phyloP scores from a whole-genome alignment of 2,113 vertebrate genomes.

The Nibea coibor region DNA sequence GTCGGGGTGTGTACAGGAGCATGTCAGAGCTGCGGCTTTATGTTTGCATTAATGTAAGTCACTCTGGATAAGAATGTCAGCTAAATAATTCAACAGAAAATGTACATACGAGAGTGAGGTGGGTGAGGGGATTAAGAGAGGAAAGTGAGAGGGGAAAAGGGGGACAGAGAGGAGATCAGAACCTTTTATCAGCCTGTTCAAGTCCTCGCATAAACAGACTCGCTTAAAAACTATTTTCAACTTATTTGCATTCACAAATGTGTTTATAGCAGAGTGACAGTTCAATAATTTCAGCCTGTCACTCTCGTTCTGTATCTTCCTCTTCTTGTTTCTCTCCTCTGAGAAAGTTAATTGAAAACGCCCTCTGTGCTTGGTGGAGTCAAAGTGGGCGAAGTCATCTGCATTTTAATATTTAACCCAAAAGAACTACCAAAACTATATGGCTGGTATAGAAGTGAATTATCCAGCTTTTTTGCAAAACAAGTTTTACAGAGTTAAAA shows the following conservation, averaged over 20 bases:
- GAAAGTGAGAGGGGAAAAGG: not conserved
- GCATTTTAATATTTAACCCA: not conserved
- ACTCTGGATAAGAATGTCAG: slow-evolving; percentile 34
- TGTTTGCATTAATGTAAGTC: slow-evolving; percentile 51
- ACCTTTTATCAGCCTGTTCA: slow-evolving; percentile 31
- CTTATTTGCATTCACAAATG: slow-evolving; percentile 3
- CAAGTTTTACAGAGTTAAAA: not conserved
- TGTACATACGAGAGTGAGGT: slow-evolving; percentile 11
- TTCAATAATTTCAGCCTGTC: slow-evolving; percentile 39
- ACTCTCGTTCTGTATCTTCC: not conserved
- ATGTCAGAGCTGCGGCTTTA: slow-evolving; percentile 28
- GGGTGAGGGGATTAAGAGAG: slow-evolving; percentile 24
- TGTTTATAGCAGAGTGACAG: slow-evolving; percentile 38
- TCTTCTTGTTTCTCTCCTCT: not conserved
- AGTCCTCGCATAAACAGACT: not conserved
- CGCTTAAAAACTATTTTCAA: slow-evolving; percentile 33
- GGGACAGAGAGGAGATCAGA: slow-evolving; percentile 4
- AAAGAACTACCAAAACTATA: not conserved
- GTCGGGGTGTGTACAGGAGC: slow-evolving; percentile 9
- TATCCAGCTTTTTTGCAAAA: not conserved
- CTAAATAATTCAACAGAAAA: slow-evolving; percentile 39
- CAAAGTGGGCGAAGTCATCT: not conserved
- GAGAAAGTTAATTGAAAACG: slow-evolving; percentile 42
- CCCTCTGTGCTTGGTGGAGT: slow-evolving; percentile 13
- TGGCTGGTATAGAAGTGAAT: not conserved